Evolutionary conservation across 2,797 vertebrate species (phyloP).

Genomic region (Acomys russatus): DNA sequence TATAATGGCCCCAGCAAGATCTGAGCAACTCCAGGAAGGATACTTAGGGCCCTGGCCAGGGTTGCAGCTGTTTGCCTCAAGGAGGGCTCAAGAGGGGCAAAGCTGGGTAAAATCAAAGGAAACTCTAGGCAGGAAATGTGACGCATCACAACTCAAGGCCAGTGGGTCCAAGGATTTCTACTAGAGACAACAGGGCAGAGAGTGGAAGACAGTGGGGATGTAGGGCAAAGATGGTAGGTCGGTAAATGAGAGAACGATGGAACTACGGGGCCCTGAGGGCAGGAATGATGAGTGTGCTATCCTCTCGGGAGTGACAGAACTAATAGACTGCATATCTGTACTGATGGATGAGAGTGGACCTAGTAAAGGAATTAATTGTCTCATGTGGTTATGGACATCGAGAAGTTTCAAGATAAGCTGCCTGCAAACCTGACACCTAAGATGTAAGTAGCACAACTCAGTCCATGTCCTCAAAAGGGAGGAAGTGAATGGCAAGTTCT

Average conservation of each 20-base stretch:
- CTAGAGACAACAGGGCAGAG: not conserved
- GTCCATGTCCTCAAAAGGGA: not conserved
- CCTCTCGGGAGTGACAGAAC: not conserved
- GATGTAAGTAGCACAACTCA: not conserved
- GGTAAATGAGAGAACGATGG: not conserved
- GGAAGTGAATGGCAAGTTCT: not conserved
- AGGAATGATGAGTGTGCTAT: not conserved
- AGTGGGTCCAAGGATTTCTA: conserved; percentile 40
- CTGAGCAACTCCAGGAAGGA: not conserved
- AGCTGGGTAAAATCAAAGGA: not conserved
- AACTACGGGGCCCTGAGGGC: not conserved
- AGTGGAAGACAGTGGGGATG: not conserved
- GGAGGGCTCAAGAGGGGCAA: not conserved
- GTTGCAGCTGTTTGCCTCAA: conserved; percentile 27
- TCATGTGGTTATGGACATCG: not conserved
- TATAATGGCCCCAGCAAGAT: not conserved
- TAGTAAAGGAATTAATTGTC: not conserved
- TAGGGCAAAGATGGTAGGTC: not conserved
- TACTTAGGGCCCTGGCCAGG: not conserved
- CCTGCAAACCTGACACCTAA: not conserved
- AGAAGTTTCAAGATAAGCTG: not conserved
- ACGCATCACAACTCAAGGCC: not conserved
- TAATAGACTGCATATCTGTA: not conserved
- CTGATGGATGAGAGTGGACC: not conserved
- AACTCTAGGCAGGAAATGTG: not conserved